Percentiles rank a stretch among this genome's conserved stretches.
These are phyloP conservation scores for Alligator mississippiensis DNA, from an alignment of 2,113 vertebrate genomes.

Conservation along the genomic window DNA sequence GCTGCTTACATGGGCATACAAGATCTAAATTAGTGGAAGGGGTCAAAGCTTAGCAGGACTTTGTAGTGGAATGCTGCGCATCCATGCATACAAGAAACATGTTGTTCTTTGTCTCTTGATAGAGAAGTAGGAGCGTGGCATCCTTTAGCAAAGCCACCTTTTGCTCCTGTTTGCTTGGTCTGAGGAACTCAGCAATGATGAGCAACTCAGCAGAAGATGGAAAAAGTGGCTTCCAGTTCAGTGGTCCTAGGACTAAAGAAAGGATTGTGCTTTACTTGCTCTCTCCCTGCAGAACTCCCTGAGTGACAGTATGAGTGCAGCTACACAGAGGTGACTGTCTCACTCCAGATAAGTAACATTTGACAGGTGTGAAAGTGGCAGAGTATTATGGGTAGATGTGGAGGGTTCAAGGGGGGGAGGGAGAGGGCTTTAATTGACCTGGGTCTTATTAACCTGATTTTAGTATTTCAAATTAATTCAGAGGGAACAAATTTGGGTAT, in stretches of 20 bases:
- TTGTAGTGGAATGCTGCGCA: not conserved
- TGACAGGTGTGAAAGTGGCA: not conserved
- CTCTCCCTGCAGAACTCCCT: accelerated
- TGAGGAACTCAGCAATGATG: not conserved
- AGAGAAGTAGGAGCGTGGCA: accelerated
- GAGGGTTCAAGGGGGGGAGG: too few relatives aligned
- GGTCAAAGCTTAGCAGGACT: not conserved
- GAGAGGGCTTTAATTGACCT: too few relatives aligned
- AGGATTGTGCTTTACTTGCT: accelerated
- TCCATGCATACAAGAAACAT: not conserved
- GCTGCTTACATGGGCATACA: not conserved
- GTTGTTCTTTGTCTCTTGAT: not conserved
- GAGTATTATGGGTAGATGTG: too few relatives aligned
- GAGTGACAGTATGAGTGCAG: too few relatives aligned
- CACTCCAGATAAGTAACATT: not conserved
- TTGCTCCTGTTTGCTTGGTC: accelerated
- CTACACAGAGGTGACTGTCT: not conserved
- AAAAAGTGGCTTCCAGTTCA: accelerated
- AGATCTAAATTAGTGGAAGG: not conserved
- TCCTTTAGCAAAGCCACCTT: not conserved
- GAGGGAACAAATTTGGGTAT: too few relatives aligned
- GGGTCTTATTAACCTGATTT: not conserved
- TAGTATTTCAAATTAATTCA: not conserved
- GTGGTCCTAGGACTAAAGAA: not conserved
- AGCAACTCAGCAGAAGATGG: not conserved